A percentile compares a stretch with the other conserved stretches of the same genome.
Conservation (phyloP, 1,140 invertebrate genomes). For the Bombus confusus region DNA sequence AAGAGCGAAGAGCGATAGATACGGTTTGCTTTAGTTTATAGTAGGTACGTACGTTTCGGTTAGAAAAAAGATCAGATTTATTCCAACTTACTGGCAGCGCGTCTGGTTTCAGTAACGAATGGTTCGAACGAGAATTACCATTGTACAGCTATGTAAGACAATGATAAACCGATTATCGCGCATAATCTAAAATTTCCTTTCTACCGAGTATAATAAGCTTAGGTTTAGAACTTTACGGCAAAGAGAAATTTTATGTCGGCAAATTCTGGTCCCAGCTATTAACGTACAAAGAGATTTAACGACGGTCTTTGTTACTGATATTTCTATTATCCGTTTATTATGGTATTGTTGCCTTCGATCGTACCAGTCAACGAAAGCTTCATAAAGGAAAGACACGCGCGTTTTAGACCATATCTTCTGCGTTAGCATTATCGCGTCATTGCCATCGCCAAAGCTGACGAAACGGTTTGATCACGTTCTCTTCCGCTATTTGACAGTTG, state of each 20-base stretch:
- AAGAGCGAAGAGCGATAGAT: background rate
- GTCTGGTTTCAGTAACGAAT: background rate
- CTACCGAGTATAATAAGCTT: fast-evolving
- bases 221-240: fast-evolving
- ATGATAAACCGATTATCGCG: background rate
- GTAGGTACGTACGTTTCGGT: background rate
- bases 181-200: background rate
- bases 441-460: background rate
- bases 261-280: no score
- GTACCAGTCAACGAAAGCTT: no score
- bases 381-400: no score
- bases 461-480: background rate
- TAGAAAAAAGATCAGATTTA: background rate
- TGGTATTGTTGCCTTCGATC: no score
- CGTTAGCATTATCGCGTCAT: background rate
- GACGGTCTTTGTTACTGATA: no score
- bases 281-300: no score
- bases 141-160: background rate
- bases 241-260: background rate
- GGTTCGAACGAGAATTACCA: background rate
- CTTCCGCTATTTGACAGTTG: no score
- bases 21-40: background rate
- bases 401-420: no score
- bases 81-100: background rate
- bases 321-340: no score